Conservation (phyloP, 2,888 invertebrate genomes). For the Cheilosia impressa region DNA sequence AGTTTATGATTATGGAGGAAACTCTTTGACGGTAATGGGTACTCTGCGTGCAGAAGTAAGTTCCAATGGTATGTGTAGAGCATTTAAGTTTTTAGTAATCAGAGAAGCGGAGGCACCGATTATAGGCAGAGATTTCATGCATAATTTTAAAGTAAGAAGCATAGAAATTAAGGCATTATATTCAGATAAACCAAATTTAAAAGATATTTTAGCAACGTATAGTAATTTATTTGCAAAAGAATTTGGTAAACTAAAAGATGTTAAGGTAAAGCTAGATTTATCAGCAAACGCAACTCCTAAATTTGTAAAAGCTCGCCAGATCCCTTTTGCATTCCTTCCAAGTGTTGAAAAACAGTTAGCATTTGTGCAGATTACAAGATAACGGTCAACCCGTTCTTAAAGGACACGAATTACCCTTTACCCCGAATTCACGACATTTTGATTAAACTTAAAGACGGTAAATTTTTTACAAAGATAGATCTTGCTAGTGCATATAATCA, state of each 20-base stretch:
- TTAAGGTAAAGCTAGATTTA: constrained; percentile 13
- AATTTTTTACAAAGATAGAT: constrained; percentile 18
- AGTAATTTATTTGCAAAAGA: constrained; percentile 23
- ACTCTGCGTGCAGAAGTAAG: neutral
- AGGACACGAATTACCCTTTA: constrained; percentile 29
- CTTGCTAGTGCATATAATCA: constrained; percentile 79
- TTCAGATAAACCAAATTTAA: constrained; percentile 23
- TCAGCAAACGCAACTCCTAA: neutral
- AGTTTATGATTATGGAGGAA: constrained; percentile 28
- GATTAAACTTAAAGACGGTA: constrained; percentile 1
- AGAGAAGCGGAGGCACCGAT: constrained; percentile 18
- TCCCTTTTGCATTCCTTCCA: constrained; percentile 18
- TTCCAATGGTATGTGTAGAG: neutral
- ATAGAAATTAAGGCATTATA: constrained; percentile 17
- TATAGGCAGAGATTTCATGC: constrained; percentile 29
- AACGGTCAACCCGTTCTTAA: constrained; percentile 26
- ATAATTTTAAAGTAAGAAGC: constrained; percentile 12
- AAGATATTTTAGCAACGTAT: constrained; percentile 9
- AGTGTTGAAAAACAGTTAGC: constrained; percentile 8
- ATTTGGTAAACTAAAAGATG: constrained; percentile 10
- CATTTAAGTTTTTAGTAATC: constrained; percentile 30
- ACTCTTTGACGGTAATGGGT: constrained; percentile 16
- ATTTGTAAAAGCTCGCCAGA: constrained; percentile 38
- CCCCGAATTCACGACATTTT: constrained; percentile 9
- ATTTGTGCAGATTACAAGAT: constrained; percentile 50